Conservation (phyloP, 1,140 invertebrate genomes). For the Batillaria attramentaria region DNA sequence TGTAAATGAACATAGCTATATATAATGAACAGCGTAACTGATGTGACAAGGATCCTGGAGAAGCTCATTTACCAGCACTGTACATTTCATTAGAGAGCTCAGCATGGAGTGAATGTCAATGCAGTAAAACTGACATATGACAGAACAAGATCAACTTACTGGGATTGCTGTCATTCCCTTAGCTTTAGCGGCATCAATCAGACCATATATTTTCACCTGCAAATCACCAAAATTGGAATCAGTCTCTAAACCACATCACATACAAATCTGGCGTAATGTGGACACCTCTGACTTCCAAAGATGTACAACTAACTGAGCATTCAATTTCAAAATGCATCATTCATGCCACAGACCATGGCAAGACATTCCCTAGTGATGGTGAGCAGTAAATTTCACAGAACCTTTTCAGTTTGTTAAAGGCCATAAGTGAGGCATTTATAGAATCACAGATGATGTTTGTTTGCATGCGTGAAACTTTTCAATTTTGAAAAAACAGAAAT, state of each 20-base stretch:
- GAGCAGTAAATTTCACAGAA: not conserved
- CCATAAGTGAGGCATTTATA: no score
- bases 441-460: no score
- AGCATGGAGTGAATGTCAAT: not conserved
- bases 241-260: not conserved
- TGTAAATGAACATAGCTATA: not conserved
- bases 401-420: not conserved
- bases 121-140: not conserved
- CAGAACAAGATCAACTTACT: slow-evolving; percentile 28
- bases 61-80: not conserved
- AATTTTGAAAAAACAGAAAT: no score
- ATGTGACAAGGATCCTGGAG: no score
- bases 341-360: not conserved
- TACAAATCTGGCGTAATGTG: not conserved
- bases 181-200: slow-evolving; percentile 33
- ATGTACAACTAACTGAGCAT: not conserved
- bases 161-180: slow-evolving; percentile 36
- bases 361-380: not conserved
- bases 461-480: no score
- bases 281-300: not conserved
- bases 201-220: slow-evolving; percentile 36
- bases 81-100: not conserved
- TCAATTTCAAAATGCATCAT: not conserved
- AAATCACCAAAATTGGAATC: slow-evolving; percentile 13
- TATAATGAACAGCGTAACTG: no score